Percentiles rank a stretch among this genome's conserved stretches.
Evolutionary conservation across 2,113 vertebrate genomes (phyloP).

Genomic region (Lagopus muta): DNA sequence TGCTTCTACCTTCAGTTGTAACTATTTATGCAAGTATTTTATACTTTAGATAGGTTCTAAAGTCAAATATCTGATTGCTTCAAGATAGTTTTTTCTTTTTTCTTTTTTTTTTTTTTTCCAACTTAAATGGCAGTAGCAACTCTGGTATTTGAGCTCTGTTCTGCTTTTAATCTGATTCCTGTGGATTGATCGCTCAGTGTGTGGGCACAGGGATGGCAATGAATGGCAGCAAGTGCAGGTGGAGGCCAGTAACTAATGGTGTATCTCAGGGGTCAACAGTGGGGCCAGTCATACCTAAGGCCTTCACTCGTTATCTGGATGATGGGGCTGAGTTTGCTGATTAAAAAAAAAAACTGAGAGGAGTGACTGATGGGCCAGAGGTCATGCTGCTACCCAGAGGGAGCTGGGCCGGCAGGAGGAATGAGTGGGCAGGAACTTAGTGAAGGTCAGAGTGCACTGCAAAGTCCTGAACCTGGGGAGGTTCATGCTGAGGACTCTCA

Average conservation of each 20-base stretch:
- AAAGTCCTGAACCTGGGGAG: too few species aligned
- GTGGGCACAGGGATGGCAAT: fast-evolving
- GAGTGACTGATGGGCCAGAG: too few species aligned
- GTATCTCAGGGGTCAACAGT: too few species aligned
- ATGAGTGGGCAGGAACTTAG: too few species aligned
- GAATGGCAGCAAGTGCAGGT: not conserved
- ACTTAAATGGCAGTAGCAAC: not conserved
- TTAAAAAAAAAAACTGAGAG: too few species aligned
- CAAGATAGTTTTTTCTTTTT: not conserved
- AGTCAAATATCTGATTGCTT: not conserved
- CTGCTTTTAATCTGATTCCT: too few species aligned
- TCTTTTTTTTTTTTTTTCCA: not conserved
- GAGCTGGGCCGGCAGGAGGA: too few species aligned
- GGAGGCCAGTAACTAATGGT: not conserved
- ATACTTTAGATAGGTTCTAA: not conserved
- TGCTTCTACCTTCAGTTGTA: not conserved
- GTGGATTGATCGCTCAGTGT: not conserved
- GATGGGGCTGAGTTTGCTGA: not conserved
- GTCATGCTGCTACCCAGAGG: too few species aligned
- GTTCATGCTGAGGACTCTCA: too few species aligned
- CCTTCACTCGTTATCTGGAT: not conserved
- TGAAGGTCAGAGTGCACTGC: not conserved
- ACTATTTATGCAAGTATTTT: not conserved
- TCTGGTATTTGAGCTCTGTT: not conserved
- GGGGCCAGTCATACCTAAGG: not conserved